These are phyloP conservation scores for Drosophila histrio DNA, from an alignment of 2,888 invertebrate genomes.

Conservation along the genomic window DNA sequence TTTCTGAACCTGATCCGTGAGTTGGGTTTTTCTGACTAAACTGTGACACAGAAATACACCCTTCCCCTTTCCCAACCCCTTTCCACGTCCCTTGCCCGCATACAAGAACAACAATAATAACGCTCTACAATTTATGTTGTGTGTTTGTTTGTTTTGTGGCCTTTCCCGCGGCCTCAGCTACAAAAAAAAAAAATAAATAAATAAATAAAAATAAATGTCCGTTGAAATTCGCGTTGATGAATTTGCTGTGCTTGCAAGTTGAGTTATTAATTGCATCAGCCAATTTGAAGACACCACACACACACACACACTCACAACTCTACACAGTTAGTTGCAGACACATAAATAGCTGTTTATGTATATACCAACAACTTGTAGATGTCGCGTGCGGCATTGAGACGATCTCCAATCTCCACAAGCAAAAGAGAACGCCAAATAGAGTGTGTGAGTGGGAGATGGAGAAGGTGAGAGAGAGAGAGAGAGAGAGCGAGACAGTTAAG, in stretches of 20 bases:
- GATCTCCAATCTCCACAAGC: slow-evolving; percentile 5
- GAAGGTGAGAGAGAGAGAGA: not conserved
- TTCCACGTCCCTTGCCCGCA: not conserved
- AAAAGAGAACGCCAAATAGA: not conserved
- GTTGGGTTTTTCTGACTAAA: slow-evolving; percentile 9
- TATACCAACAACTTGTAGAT: slow-evolving; percentile 12
- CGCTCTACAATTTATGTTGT: slow-evolving; percentile 6
- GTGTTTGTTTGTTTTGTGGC: slow-evolving; percentile 26
- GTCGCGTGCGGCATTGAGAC: slow-evolving; percentile 46
- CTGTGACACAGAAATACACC: slow-evolving; percentile 6
- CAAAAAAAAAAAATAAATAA: too few species aligned
- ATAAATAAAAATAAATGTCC: not conserved
- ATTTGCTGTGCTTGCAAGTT: slow-evolving; percentile 40
- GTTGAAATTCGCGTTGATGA: slow-evolving; percentile 44
- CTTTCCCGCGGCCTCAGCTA: slow-evolving; percentile 33
- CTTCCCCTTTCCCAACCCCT: too few species aligned
- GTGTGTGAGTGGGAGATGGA: not conserved
- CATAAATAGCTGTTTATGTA: not conserved
- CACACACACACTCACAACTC: slow-evolving; percentile 3
- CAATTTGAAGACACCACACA: slow-evolving; percentile 33
- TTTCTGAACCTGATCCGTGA: slow-evolving; percentile 13
- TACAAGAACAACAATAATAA: not conserved
- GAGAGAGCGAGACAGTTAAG: not conserved
- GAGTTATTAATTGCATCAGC: slow-evolving; percentile 66
- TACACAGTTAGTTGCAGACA: slow-evolving; percentile 3